phyloP scores from a whole-genome alignment of 2,797 vertebrate genomes.

The Diceros bicornis region DNA sequence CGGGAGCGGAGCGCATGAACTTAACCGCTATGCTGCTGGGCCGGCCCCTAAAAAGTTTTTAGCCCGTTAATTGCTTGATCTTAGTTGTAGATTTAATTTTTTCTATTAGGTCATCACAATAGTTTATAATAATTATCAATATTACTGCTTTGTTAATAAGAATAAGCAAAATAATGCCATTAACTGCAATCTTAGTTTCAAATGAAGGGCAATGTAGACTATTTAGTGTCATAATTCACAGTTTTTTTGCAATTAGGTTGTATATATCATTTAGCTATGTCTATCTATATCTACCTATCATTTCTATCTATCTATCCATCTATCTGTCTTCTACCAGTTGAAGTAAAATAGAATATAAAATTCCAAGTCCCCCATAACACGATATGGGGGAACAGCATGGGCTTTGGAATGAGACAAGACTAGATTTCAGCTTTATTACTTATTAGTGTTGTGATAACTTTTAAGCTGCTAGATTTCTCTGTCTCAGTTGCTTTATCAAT shows the following conservation, averaged over 20 bases:
- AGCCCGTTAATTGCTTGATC: background rate
- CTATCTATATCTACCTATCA: background rate
- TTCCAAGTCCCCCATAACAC: background rate
- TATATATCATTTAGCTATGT: background rate
- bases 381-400: background rate
- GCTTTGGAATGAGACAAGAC: background rate
- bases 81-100: constrained; percentile 3
- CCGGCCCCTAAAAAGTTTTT: background rate
- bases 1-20: too few species aligned
- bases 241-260: background rate
- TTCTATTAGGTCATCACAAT: background rate
- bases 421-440: background rate
- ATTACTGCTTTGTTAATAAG: background rate
- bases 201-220: background rate
- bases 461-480: background rate
- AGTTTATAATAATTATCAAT: background rate
- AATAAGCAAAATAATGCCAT: background rate
- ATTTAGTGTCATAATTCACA: background rate
- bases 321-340: background rate
- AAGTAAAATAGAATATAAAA: background rate
- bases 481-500: background rate
- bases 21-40: too few species aligned
- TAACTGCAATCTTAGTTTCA: constrained; percentile 23
- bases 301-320: background rate
- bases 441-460: background rate